These are phyloP conservation scores for Sciurus niger DNA, from an alignment of 2,113 vertebrate genomes.

Conservation along the genomic window DNA sequence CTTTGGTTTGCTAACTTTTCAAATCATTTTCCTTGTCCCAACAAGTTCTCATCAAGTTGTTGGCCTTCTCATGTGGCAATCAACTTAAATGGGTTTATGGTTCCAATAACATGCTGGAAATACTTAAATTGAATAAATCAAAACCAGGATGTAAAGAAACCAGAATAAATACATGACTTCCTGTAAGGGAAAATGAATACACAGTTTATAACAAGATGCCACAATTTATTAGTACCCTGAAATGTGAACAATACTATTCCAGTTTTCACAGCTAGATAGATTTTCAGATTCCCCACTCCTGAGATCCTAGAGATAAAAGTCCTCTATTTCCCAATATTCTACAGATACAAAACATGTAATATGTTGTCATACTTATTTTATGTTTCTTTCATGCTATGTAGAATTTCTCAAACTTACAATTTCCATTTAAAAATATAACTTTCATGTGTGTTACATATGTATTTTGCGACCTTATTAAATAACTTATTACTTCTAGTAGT, in stretches of 20 bases:
- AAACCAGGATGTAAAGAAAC: neutral
- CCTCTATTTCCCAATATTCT: neutral
- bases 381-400: neutral
- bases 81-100: neutral
- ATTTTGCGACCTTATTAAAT: neutral
- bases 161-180: neutral
- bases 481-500: neutral
- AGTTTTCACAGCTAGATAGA: neutral
- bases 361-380: neutral
- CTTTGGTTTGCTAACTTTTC: neutral
- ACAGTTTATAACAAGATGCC: neutral
- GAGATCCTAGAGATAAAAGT: neutral
- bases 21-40: neutral
- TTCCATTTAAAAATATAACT: slow-evolving; percentile 1
- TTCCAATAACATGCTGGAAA: neutral
- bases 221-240: neutral
- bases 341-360: neutral
- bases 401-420: neutral
- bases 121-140: neutral
- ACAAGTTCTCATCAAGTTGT: neutral
- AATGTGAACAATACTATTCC: neutral
- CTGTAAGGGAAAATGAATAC: neutral
- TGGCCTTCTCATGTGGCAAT: neutral
- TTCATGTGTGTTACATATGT: neutral
- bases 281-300: slow-evolving; percentile 11